Evolutionary conservation across 2,888 invertebrate species (phyloP), one percentile per base, ranked within the genome.

Genomic region (Zeuzera pyrina): DNA sequence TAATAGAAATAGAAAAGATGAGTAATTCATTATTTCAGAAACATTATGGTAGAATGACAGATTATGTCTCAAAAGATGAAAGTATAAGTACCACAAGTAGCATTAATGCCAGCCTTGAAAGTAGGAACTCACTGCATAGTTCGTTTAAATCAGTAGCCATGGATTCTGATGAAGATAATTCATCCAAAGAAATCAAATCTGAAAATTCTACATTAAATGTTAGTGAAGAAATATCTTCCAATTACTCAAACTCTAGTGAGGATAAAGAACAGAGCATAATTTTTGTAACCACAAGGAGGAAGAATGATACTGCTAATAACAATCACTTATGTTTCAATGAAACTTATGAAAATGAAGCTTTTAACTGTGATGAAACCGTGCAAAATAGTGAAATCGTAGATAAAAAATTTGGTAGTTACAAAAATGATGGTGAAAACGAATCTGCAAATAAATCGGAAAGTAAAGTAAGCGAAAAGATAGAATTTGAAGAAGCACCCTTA

Each of bases 251-350:
- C n/a, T n/a, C n/a, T n/a, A 36, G 33, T 15, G 35, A 38, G 33
- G 39, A 39, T 33, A 39, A 44, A 29, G 57, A 64, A 36, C 60
- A 64, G 45, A 59, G 48, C 40, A 38, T 67, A 4, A 73, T 69
- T 52, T 83, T 76, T 62, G 76, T 83, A 2, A 81, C 76, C 30
- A 79, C 70, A 19, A 68, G 81, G 56, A 64, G 64, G 50, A 56
- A 63, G 37, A 69, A 70, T 54, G 57, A 63, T 41, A 24, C 55
- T 2, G 49, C 49, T 12, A 8, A 25, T 11, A 2, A 2, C 12
- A 52, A 70, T 49, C 49, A 61, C 38, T 68, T 67, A 16, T 47
- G 40, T 39, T 43, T 25, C 28, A 66, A 60, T 48, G 25, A 23
- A 12, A n/a, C n/a, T 10, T 10, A n/a, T 29, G 15, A 29, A 29